phyloP scores from a whole-genome alignment of 2,113 vertebrate genomes.

The Apodemus speciosus region DNA sequence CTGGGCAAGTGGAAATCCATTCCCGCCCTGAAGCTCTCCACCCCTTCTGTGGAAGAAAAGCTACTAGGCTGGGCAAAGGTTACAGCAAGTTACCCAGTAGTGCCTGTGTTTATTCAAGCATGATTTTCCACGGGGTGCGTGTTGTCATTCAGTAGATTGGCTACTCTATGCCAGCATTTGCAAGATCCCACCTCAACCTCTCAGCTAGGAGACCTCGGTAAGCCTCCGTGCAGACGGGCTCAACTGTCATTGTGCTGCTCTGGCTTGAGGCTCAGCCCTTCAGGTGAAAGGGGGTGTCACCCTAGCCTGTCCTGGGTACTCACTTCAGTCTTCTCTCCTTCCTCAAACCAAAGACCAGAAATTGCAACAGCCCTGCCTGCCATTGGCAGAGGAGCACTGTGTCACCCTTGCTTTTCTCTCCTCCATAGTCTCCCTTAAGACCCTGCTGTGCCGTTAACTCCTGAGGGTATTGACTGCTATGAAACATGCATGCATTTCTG shows the following conservation, averaged over 20 bases:
- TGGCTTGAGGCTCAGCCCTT: slow-evolving; percentile 2
- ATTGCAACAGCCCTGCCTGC: slow-evolving; percentile 59
- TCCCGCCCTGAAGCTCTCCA: background rate
- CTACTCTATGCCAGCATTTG: background rate
- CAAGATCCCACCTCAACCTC: background rate
- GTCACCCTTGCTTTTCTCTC: slow-evolving; percentile 86
- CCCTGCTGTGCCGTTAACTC: slow-evolving; percentile 78
- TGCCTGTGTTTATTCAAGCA: background rate
- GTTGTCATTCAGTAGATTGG: slow-evolving; percentile 20
- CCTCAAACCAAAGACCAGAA: slow-evolving; percentile 71
- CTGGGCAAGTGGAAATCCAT: background rate
- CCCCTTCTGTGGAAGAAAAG: background rate
- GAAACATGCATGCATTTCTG: slow-evolving; percentile 91
- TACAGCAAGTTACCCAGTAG: background rate
- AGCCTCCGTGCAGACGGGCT: slow-evolving; percentile 38
- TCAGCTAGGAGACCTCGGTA: background rate
- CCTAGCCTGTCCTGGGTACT: slow-evolving; percentile 62
- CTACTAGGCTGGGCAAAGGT: background rate
- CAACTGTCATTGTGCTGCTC: slow-evolving; percentile 76
- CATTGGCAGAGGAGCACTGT: slow-evolving; percentile 77
- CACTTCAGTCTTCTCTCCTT: slow-evolving; percentile 63
- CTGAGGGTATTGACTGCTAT: slow-evolving; percentile 85
- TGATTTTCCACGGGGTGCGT: background rate
- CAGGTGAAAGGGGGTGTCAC: background rate
- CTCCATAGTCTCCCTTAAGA: slow-evolving; percentile 81